phyloP scores from a whole-genome alignment of 1,140 invertebrate genomes.

The Dreissena polymorpha region DNA sequence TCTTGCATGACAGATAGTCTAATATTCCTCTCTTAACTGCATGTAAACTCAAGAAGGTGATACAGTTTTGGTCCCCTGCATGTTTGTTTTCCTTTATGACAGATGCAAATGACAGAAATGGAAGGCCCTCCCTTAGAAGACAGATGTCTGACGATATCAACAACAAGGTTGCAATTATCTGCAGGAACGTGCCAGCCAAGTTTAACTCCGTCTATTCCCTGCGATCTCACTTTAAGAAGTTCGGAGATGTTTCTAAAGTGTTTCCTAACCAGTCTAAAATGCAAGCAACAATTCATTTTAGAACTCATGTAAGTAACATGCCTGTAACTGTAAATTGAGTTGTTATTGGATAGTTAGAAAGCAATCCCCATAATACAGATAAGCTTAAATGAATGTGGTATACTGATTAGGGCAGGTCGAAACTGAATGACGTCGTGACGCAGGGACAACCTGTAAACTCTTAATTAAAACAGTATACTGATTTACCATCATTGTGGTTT shows the following conservation, averaged over 20 bases:
- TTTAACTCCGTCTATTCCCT: slow-evolving; percentile 67
- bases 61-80: background rate
- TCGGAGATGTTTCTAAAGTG: slow-evolving; percentile 67
- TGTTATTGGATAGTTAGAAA: no score
- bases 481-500: no score
- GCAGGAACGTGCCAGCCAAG: slow-evolving; percentile 66
- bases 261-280: slow-evolving; percentile 63
- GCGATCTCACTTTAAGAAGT: slow-evolving; percentile 70
- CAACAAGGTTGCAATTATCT: slow-evolving; percentile 65
- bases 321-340: background rate
- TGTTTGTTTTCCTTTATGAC: background rate
- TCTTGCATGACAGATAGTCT: background rate
- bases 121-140: slow-evolving; percentile 22
- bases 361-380: no score
- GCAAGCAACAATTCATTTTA: slow-evolving; percentile 71
- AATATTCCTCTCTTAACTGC: background rate
- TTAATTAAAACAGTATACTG: no score
- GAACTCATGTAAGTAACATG: slow-evolving; percentile 70
- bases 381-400: no score
- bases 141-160: slow-evolving; percentile 63
- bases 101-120: background rate
- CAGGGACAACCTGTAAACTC: no score
- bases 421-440: no score
- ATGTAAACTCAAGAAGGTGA: background rate
- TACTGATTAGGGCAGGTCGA: no score